These are phyloP conservation scores for Drosophila aff. DNA, from an alignment of 1,140 invertebrate genomes.

Conservation along the genomic window DNA sequence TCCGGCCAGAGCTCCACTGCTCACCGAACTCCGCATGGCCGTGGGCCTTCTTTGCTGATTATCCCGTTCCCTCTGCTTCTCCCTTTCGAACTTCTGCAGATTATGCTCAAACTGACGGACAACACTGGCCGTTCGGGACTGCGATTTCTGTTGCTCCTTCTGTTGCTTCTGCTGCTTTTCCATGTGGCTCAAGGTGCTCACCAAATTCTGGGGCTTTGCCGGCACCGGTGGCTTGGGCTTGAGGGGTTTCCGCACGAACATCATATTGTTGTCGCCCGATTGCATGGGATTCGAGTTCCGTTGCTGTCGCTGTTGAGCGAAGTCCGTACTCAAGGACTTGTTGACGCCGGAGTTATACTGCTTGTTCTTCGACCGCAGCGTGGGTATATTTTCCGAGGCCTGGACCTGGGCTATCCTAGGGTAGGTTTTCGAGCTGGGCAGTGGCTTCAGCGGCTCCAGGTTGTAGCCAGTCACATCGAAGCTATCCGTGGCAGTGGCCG, in stretches of 20 bases:
- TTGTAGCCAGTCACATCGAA: conserved; percentile 83
- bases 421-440: conserved; percentile 79
- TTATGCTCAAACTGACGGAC: conserved; percentile 86
- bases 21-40: conserved; percentile 72
- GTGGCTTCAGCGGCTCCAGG: conserved; percentile 63
- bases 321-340: conserved; percentile 82
- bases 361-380: conserved; percentile 76
- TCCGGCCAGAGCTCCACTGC: conserved; percentile 72
- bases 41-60: conserved; percentile 59
- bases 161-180: conserved; percentile 52
- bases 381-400: conserved; percentile 75
- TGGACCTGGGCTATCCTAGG: conserved; percentile 59
- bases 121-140: conserved; percentile 78
- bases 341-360: conserved; percentile 81
- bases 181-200: conserved; percentile 67
- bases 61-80: conserved; percentile 75
- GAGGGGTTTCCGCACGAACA: conserved; percentile 68
- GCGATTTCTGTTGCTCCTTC: conserved; percentile 36
- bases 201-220: conserved; percentile 74
- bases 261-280: conserved; percentile 39
- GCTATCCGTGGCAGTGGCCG: conserved; percentile 51
- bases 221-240: conserved; percentile 78
- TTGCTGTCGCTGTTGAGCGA: conserved; percentile 77
- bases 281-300: conserved; percentile 78
- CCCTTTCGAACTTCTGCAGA: conserved; percentile 85